These are phyloP conservation scores for Halichondria panicea DNA, from an alignment of 37 sponge, comb jelly and placozoan species.

Conservation along the genomic window DNA sequence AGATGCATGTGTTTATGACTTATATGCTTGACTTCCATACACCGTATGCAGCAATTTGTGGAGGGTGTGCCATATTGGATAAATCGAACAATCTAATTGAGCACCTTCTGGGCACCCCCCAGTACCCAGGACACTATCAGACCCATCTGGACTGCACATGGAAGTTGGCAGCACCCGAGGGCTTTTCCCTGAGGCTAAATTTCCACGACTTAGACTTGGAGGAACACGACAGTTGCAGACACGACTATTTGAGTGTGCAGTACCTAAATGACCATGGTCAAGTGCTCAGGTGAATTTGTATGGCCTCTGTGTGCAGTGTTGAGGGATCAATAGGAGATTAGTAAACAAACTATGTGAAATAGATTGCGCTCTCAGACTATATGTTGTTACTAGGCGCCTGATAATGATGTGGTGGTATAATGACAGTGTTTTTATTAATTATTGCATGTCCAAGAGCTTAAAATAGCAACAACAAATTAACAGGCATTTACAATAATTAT, in stretches of 20 bases:
- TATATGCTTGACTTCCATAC: too few species aligned
- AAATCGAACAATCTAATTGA: neutral
- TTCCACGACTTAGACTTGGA: slow-evolving; percentile 38
- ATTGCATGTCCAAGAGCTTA: too few species aligned
- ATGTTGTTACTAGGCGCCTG: too few species aligned
- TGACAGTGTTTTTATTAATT: too few species aligned
- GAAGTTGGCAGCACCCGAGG: slow-evolving; percentile 26
- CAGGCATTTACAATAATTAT: too few species aligned
- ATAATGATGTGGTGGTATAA: too few species aligned
- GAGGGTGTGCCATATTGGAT: neutral
- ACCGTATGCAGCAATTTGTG: neutral
- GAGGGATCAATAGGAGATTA: too few species aligned
- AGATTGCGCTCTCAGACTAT: too few species aligned
- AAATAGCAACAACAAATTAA: too few species aligned
- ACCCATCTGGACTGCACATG: slow-evolving; percentile 25
- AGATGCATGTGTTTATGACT: too few species aligned
- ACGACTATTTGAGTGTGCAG: slow-evolving; percentile 28
- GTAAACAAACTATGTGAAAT: too few species aligned
- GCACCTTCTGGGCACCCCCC: neutral
- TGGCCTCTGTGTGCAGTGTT: too few species aligned
- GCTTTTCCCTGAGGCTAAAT: neutral
- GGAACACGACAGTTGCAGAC: neutral
- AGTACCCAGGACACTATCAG: slow-evolving; percentile 39
- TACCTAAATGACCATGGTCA: neutral
- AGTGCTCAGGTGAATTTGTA: neutral